Percentiles rank a stretch among this genome's conserved stretches.
phyloP scores from a whole-genome alignment of 1,140 invertebrate species.

The Bombus pascuorum region DNA sequence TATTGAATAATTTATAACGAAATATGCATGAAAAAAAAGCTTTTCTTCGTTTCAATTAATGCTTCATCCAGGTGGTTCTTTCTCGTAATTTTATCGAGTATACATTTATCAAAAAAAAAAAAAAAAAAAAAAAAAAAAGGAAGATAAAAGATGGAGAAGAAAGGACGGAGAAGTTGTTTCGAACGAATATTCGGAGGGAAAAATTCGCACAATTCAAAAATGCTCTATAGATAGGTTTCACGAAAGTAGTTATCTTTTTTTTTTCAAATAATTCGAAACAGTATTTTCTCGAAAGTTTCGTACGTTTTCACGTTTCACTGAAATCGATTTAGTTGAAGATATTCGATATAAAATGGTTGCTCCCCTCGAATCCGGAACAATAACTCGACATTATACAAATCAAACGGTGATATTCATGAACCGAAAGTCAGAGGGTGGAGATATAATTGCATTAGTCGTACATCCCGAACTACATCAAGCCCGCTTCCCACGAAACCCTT shows the following conservation, averaged over 20 bases:
- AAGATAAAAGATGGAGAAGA: background rate
- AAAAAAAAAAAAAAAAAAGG: background rate
- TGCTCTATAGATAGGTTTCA: too few species aligned
- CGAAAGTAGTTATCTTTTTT: background rate
- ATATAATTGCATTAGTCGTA: conserved; percentile 66
- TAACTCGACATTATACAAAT: conserved; percentile 70
- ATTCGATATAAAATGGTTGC: conserved; percentile 48
- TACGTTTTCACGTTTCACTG: background rate
- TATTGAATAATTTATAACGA: conserved; percentile 52
- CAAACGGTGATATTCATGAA: conserved; percentile 70
- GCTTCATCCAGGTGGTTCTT: conserved; percentile 1
- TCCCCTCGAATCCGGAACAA: conserved; percentile 61
- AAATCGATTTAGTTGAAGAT: conserved; percentile 20
- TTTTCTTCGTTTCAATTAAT: conserved; percentile 27
- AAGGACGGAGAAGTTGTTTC: background rate
- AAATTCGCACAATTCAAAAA: background rate
- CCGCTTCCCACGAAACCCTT: conserved; percentile 52
- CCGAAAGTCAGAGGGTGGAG: conserved; percentile 53
- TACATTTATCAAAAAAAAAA: too few species aligned
- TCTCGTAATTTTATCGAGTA: conserved; percentile 2
- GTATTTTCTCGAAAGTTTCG: background rate
- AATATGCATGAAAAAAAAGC: conserved; percentile 13
- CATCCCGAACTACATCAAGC: conserved; percentile 51
- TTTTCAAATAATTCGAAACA: background rate
- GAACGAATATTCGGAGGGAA: background rate